Evolutionary conservation across 2,797 vertebrate species (phyloP), one percentile per base, ranked within the genome.

Genomic region (Ceryle rudis): DNA sequence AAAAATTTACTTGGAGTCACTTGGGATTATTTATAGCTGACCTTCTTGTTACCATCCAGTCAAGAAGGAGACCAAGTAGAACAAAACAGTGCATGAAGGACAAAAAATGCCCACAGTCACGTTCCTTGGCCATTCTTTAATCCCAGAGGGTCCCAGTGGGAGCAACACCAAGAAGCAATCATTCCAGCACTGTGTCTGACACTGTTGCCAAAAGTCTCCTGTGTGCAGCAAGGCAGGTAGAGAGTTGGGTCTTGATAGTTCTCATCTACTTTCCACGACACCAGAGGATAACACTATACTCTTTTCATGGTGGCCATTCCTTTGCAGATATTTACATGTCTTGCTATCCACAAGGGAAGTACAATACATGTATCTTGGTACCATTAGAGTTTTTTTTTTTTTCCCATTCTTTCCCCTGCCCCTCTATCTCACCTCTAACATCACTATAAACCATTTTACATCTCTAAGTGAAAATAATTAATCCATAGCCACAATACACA

Each of bases 71-170:
- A 29, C 2, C 23, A 66, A n/a, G 18, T 4, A 7, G 44, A 61
- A 87, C 17, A 37, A 84, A 64, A n/a, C 2, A 5, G 13, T 8
- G 10, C 8, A 42, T 0, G 8, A 41, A 65, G 19, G 35, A 49
- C 8, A 44, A 65, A 44, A 33, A 42, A 2, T 0, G 0, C 2
- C 37, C 26, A 28, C 21, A 28, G 23, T 62, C 35, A 9, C 1
- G 3, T 7, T 60, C 16, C 46, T 65, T 73, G 37, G 39, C 33
- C 52, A 39, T 46, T 51, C 69, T 31, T 80, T 37, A 37, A 72
- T 39, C 28, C 33, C 66, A 37, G 51, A 86, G 21, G 29, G 46
- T 52, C 26, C 14, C 37, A 15, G 52, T 14, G 19, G 25, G 22
- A 39, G n/a, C 16, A 79, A 7, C 28, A 31, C 9, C 51, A 33